phyloP scores from a whole-genome alignment of 2,797 vertebrate species.

The Pogonophryne albipinna region DNA sequence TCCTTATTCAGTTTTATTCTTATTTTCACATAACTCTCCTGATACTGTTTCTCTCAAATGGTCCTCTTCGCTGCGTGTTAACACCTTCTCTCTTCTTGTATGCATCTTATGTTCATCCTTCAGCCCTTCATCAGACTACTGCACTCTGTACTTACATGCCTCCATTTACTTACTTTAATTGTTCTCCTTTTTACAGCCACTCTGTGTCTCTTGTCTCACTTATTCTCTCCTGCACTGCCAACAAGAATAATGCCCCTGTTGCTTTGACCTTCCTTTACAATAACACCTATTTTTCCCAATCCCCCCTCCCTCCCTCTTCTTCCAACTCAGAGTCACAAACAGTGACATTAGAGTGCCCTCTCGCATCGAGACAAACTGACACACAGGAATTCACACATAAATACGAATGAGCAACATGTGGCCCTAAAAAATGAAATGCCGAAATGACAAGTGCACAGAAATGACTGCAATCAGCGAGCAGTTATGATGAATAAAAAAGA shows the following conservation, averaged over 20 bases:
- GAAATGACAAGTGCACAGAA: constrained; percentile 56
- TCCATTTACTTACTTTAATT: constrained; percentile 26
- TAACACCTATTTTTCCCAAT: constrained; percentile 31
- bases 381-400: constrained; percentile 26
- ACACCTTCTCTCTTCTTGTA: constrained; percentile 4
- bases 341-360: constrained; percentile 15
- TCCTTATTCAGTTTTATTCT: background rate
- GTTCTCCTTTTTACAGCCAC: constrained; percentile 12
- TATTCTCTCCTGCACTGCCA: constrained; percentile 22
- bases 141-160: background rate
- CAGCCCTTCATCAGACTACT: constrained; percentile 27
- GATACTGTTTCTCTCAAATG: background rate
- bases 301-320: background rate
- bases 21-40: background rate
- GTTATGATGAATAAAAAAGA: constrained; percentile 67
- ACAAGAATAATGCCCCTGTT: constrained; percentile 23
- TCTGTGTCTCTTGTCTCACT: constrained; percentile 49
- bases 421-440: constrained; percentile 16
- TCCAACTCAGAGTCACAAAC: constrained; percentile 25
- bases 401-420: background rate
- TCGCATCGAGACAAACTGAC: constrained; percentile 33
- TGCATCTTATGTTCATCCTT: constrained; percentile 17
- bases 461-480: constrained; percentile 71
- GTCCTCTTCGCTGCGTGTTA: background rate
- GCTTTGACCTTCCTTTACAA: constrained; percentile 37